Base-by-base conservation (phyloP, 2,888 invertebrate genomes). In the Tholera decimalis region DNA sequence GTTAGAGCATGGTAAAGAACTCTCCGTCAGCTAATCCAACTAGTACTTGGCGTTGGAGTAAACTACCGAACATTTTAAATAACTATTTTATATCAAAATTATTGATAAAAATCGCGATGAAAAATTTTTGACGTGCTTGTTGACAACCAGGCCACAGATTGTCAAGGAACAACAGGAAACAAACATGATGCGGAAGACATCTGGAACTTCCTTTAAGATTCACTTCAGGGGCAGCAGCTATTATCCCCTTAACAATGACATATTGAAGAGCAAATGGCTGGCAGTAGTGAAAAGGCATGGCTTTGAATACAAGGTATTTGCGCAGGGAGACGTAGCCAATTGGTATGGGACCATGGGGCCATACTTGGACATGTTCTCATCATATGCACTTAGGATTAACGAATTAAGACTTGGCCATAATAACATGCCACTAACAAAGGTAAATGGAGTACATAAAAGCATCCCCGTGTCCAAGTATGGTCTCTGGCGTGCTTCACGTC, bases 241-340 rank as follows among this genome's bases (percentile, higher is more conserved):
- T n/a, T n/a, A 37, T 2, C 6, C 37, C 0, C 3, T 37, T 3
- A 1, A 4, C 0, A 37, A 37, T 5, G 37, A 15, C 4, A 1
- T 1, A 5, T 5, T 37, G 4, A 15, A 37, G 13, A 2, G 0
- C 0, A 3, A 1, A 0, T 37, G 15, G 37, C 0, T n/a, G n/a
- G 6, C 1, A 0, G n/a, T 6, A 0, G 4, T 37, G 1, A 15
- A n/a, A 5, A n/a, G n/a, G 6, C 5, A 37, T 37, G n/a, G 3
- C 1, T n/a, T 37, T 15, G 5, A 3, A 5, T 37, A 37, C n/a
- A 15, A 37, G 13, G 37, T n/a, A 1, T 37, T 37, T n/a, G 15
- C n/a, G n/a, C n/a, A n/a, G 3, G 1, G 1, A 1, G 2, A 1
- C 0, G 3, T 15, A 37, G 0, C 1, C 5, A 37, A 35, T 15